A percentile compares a stretch with the other conserved stretches of the same genome.
Evolutionary conservation across 2,113 vertebrate genomes (phyloP).

Genomic region (Calyptommatus sinebrachiatus): DNA sequence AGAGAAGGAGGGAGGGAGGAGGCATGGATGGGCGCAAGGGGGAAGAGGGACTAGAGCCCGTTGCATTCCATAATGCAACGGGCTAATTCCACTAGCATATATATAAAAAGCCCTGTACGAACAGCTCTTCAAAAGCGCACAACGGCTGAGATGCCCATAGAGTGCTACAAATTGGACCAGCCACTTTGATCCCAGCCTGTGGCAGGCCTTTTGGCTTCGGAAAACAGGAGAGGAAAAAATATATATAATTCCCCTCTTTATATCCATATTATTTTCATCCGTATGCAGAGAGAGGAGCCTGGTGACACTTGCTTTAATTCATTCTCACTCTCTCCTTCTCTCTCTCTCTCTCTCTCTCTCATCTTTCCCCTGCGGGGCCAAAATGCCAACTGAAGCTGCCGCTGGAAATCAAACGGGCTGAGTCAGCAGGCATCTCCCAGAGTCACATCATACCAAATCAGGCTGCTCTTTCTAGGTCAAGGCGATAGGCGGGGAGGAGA

Average conservation of each 20-base stretch:
- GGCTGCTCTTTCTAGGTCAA: constrained; percentile 22
- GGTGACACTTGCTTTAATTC: not conserved
- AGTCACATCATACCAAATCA: not conserved
- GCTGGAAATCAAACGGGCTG: not conserved
- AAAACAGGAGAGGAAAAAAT: not conserved
- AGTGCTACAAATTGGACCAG: not conserved
- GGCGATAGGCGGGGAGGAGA: not conserved
- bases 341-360: not conserved
- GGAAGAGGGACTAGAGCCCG: too few species aligned
- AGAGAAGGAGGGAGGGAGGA: too few species aligned
- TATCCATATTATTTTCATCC: not conserved
- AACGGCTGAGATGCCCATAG: not conserved
- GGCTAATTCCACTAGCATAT: too few species aligned
- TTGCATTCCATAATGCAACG: too few species aligned
- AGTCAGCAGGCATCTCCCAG: not conserved
- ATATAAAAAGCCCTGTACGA: too few species aligned
- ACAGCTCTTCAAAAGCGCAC: not conserved
- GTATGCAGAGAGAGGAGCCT: not conserved
- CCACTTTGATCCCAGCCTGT: not conserved
- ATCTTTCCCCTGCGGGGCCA: not conserved
- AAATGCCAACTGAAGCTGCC: not conserved
- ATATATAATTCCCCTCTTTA: not conserved
- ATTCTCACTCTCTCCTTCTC: not conserved
- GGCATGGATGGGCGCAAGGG: too few species aligned
- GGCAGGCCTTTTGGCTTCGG: not conserved